These are phyloP conservation scores for Mesopsocus fuscifrons DNA, from an alignment of 2,888 invertebrate genomes.

Conservation along the genomic window DNA sequence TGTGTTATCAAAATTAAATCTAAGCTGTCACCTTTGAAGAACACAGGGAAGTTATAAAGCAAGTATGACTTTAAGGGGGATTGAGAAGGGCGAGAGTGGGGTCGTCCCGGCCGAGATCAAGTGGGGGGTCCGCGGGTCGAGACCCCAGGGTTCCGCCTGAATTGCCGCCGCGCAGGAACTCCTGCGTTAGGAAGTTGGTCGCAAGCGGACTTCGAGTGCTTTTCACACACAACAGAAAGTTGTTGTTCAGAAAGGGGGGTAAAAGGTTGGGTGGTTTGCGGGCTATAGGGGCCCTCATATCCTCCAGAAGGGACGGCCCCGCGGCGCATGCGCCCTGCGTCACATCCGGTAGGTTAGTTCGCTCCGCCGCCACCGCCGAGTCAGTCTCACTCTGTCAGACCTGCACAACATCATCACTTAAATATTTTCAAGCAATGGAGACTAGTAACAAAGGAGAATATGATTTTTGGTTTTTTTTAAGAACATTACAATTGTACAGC, in stretches of 20 bases:
- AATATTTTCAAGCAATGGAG: too few relatives aligned
- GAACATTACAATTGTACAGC: too few relatives aligned
- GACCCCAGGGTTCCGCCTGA: neutral
- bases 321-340: neutral
- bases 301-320: neutral
- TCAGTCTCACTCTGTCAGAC: conserved; percentile 5
- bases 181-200: conserved; percentile 6
- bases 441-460: too few relatives aligned
- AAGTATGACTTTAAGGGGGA: too few relatives aligned
- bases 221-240: conserved; percentile 4
- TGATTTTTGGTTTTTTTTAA: too few relatives aligned
- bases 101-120: neutral
- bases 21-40: too few relatives aligned
- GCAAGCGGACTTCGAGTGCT: neutral
- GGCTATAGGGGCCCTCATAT: neutral
- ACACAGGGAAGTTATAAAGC: too few relatives aligned
- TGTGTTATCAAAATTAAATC: too few relatives aligned
- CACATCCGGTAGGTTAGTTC: conserved; percentile 1
- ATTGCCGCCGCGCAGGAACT: conserved; percentile 2
- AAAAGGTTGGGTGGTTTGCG: conserved; percentile 4
- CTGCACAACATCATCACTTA: too few relatives aligned
- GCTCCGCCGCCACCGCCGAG: neutral
- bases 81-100: too few relatives aligned
- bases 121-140: neutral
- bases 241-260: conserved; percentile 2